phyloP scores from a whole-genome alignment of 2,888 invertebrate species.

The Tachina lurida region DNA sequence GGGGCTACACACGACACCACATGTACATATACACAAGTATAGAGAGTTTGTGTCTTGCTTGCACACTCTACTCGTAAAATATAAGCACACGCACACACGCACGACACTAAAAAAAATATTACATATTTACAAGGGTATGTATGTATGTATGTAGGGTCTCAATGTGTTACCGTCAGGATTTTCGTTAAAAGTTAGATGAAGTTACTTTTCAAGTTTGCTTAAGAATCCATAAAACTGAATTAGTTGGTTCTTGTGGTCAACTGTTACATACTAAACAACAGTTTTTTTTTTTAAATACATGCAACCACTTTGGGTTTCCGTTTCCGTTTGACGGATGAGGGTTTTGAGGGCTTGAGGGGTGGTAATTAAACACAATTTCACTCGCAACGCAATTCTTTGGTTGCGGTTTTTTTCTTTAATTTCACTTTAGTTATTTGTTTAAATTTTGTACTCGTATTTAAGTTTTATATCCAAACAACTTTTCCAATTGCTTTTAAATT shows the following conservation, averaged over 20 bases:
- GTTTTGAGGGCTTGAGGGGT: too few species aligned
- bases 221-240: slow-evolving; percentile 34
- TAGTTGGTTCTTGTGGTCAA: slow-evolving; percentile 21
- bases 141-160: slow-evolving; percentile 8
- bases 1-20: slow-evolving; percentile 15
- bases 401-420: slow-evolving; percentile 1
- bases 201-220: not conserved
- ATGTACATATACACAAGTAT: not conserved
- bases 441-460: not conserved
- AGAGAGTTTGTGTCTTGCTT: not conserved
- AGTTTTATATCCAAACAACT: not conserved
- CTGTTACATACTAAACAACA: not conserved
- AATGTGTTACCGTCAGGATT: slow-evolving; percentile 29
- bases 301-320: slow-evolving; percentile 30
- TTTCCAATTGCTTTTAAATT: not conserved
- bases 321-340: not conserved
- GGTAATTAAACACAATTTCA: not conserved
- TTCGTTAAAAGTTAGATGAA: not conserved
- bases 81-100: slow-evolving; percentile 6
- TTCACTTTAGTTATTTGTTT: slow-evolving; percentile 4
- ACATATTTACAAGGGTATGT: not conserved
- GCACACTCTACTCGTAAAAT: not conserved
- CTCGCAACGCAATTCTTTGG: not conserved
- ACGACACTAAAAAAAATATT: slow-evolving; percentile 12
- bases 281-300: slow-evolving; percentile 46